Evolutionary conservation across 2,113 vertebrate species (phyloP).

Genomic region (Trachemys scripta): DNA sequence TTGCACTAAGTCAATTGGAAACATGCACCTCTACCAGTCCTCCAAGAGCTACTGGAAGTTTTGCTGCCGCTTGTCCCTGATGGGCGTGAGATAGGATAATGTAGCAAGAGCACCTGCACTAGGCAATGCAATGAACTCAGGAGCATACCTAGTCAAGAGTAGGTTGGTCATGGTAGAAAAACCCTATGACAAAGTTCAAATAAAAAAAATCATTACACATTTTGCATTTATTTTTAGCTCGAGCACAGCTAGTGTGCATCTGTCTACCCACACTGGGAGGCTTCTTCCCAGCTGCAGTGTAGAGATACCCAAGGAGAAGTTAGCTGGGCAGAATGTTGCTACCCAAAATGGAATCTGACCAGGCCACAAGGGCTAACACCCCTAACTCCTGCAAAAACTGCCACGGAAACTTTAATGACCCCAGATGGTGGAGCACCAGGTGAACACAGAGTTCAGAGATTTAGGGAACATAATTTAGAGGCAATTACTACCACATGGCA

Average conservation of each 20-base stretch:
- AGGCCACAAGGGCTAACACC: background rate
- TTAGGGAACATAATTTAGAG: background rate
- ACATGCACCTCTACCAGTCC: background rate
- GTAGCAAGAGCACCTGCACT: background rate
- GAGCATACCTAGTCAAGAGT: background rate
- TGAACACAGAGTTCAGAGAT: background rate
- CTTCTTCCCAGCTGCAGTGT: background rate
- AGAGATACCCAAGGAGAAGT: background rate
- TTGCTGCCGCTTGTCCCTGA: background rate
- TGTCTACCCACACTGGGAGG: background rate
- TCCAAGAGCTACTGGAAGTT: background rate
- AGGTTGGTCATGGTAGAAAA: background rate
- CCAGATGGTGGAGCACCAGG: background rate
- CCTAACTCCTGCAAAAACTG: background rate
- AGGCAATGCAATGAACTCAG: background rate
- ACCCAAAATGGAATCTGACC: background rate
- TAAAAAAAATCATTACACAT: background rate
- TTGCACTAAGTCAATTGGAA: background rate
- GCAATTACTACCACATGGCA: background rate
- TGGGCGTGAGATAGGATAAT: background rate
- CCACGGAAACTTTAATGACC: background rate
- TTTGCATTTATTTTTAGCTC: background rate
- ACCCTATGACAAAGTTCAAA: background rate
- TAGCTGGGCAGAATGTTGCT: background rate
- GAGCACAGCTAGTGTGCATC: background rate